Evolutionary conservation across 2,888 invertebrate genomes (phyloP), one percentile per base, ranked within the genome.

Genomic region (Cybosia mesomella): DNA sequence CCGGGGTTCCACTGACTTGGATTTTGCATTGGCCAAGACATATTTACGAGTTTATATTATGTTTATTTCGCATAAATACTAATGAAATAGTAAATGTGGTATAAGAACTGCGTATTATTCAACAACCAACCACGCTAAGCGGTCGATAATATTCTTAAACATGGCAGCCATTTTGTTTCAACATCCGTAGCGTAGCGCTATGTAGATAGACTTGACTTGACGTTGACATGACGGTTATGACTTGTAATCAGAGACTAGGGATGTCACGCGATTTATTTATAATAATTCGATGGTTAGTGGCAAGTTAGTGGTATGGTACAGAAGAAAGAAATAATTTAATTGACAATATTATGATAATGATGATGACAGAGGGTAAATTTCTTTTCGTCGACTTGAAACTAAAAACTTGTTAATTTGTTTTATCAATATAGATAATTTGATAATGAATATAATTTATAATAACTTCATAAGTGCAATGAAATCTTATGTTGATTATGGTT

Each of bases 11-110:
- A 94, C 81, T 85, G 91, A 68, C 87, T 89, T 55, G 88, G 59
- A 69, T 83, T 77, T 28, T 87, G 90, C 85, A 92, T 84, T 55
- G 91, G 86, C 95, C 95, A 95, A 72, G 95, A 88, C 95, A 95
- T 95, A 58, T 65, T 83, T 34, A 18, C 11, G 36, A 2, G 61
- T 57, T 49, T 59, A 63, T 49, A 10, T 32, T 18, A 11, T 43
- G n/a, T 21, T 58, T 53, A 55, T 65, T 28, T 55, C 13, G 36
- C 39, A 15, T 61, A 28, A 49, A 49, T 61, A 49, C 49, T 24
- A n/a, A 15, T 39, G 9, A 15, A 54, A 10, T 49, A 15, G 15
- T 36, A 66, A 54, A 53, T 66, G 49, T 28, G 49, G 18, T 7
- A 49, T 61, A 15, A n/a, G 22, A 36, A 22, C 32, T 68, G 22